phyloP scores from a whole-genome alignment of 2,888 invertebrate species.

The Sarcophaga carnaria region DNA sequence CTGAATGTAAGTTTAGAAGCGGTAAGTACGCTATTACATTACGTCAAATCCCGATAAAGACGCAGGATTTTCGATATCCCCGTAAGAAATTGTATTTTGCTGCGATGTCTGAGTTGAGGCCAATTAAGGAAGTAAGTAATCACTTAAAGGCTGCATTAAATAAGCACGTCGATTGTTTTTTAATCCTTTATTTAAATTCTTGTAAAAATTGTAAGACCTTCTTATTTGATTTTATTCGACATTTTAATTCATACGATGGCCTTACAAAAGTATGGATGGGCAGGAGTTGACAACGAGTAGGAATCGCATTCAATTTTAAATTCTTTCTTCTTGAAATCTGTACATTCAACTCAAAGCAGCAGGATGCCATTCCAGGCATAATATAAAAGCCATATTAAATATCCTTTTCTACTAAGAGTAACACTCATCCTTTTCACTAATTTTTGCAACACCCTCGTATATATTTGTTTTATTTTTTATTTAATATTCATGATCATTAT shows the following conservation, averaged over 20 bases:
- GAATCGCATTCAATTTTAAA: not conserved
- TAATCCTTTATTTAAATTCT: too few relatives aligned
- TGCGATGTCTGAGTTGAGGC: too few relatives aligned
- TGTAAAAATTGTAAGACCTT: not conserved
- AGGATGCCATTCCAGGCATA: not conserved
- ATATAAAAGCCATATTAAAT: constrained; percentile 1
- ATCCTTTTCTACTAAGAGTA: not conserved
- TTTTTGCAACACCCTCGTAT: not conserved
- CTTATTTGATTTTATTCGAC: constrained; percentile 46
- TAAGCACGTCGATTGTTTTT: too few relatives aligned
- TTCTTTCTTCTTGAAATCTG: not conserved
- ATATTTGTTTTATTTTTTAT: not conserved
- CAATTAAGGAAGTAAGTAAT: too few relatives aligned
- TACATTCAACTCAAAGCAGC: not conserved
- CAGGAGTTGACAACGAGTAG: too few relatives aligned
- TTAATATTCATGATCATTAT: not conserved
- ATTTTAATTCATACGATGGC: not conserved
- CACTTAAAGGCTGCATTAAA: too few relatives aligned
- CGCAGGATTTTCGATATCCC: too few relatives aligned
- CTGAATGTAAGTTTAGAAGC: too few relatives aligned
- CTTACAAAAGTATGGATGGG: too few relatives aligned
- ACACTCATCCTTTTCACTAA: not conserved
- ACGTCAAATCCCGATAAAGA: too few relatives aligned
- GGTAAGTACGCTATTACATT: too few relatives aligned
- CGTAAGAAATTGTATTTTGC: too few relatives aligned